phyloP scores from a whole-genome alignment of 2,888 invertebrate species.

The Drosophila robusta region DNA sequence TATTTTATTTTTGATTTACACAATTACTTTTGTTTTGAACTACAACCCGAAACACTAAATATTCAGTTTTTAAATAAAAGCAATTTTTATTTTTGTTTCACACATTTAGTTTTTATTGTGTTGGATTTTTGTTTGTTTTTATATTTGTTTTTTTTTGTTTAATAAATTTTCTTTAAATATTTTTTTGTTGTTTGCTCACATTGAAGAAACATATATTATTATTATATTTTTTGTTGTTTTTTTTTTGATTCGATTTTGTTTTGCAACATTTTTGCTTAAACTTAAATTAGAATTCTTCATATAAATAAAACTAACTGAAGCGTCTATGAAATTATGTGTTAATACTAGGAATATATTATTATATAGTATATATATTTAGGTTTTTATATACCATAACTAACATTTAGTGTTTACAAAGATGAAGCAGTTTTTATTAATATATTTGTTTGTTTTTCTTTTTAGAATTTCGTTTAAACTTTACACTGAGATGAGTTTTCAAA shows the following conservation, averaged over 20 bases:
- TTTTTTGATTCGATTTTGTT: constrained; percentile 23
- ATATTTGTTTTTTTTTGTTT: constrained; percentile 43
- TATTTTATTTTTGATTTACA: too few relatives aligned
- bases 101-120: constrained; percentile 67
- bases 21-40: too few relatives aligned
- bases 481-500: constrained; percentile 82
- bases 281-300: constrained; percentile 49
- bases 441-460: constrained; percentile 33
- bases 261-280: constrained; percentile 26
- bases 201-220: constrained; percentile 53
- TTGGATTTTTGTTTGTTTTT: constrained; percentile 32
- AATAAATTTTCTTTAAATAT: constrained; percentile 54
- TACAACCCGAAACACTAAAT: not conserved
- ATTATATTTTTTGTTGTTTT: constrained; percentile 24
- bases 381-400: constrained; percentile 59
- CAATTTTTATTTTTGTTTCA: constrained; percentile 56
- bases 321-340: constrained; percentile 78
- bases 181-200: constrained; percentile 55
- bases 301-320: constrained; percentile 80
- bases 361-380: constrained; percentile 27
- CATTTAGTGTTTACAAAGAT: constrained; percentile 55
- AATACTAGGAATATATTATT: constrained; percentile 67
- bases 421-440: constrained; percentile 44
- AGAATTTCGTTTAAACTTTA: constrained; percentile 66
- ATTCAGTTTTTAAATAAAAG: not conserved